These are phyloP conservation scores for Chaenocephalus aceratus DNA, from an alignment of 2,113 vertebrate genomes.

Conservation along the genomic window DNA sequence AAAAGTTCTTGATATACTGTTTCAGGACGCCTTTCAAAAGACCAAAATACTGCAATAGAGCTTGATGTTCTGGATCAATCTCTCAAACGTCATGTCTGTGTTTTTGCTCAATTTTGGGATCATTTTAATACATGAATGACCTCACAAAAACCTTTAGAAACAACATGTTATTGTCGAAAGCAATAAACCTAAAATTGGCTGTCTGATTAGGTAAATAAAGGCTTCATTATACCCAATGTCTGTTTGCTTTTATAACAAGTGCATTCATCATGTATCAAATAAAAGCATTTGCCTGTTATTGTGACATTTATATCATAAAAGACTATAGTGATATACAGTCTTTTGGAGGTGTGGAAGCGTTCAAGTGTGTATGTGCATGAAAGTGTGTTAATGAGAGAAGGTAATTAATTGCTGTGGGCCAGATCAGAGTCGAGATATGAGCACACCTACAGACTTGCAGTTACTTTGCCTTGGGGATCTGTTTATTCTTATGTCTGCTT, in stretches of 20 bases:
- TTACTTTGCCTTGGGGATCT: conserved; percentile 2
- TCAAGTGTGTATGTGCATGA: conserved; percentile 6
- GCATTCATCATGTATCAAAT: conserved; percentile 6
- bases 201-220: conserved; percentile 31
- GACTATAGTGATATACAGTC: not conserved
- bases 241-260: conserved; percentile 12
- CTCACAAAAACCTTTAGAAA: not conserved
- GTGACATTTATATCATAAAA: not conserved
- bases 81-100: not conserved
- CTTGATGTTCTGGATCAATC: not conserved
- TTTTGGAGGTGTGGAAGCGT: not conserved
- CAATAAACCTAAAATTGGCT: not conserved
- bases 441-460: conserved; percentile 25
- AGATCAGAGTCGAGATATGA: conserved; percentile 42
- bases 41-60: conserved; percentile 12
- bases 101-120: not conserved
- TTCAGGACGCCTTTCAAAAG: not conserved
- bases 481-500: conserved; percentile 27
- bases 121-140: not conserved
- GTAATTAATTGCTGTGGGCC: conserved; percentile 31
- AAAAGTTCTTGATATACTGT: conserved; percentile 32
- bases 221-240: not conserved
- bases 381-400: conserved; percentile 15
- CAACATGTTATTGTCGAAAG: not conserved
- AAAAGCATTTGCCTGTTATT: not conserved